Evolutionary conservation across 2,888 invertebrate genomes (phyloP), one percentile per base, ranked within the genome.

Genomic region (Micoletzkya japonica): DNA sequence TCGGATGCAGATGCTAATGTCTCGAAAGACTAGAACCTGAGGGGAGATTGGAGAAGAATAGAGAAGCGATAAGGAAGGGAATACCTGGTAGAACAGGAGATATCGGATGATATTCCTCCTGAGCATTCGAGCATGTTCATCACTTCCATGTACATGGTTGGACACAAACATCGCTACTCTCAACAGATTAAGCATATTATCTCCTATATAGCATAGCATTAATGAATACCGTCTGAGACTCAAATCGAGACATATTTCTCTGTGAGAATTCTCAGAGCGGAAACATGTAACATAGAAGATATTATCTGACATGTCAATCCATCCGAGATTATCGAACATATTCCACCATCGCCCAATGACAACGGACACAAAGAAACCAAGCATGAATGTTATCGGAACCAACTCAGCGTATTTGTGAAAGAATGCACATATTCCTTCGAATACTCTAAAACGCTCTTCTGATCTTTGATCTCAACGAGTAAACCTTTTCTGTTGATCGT

Each of bases 361-460:
- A 30, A 73, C 59, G 14, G 74, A 68, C 14, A 79, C 79, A 60
- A 77, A 79, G 72, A 79, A 79, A 30, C 79, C 79, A 37, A 79
- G 74, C 61, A 80, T 74, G 67, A 78, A 78, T 4, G 76, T 80
- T 2, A 78, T 28, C 17, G 80, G 80, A 37, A 78, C 73, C 37
- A 71, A 69, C 44, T 70, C 73, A 6, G 77, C 64, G 37, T 73
- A 73, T 24, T 63, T 64, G 54, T 81, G 68, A 37, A 64, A 64
- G 64, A 64, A 64, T 1, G 36, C 64, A 64, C 64, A 52, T 4
- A 64, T 3, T 4, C 36, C 64, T 28, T 64, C 64, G 64, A 64
- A 64, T 7, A 28, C 28, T 64, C 64, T 64, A 44, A 24, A 39
- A 30, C 6, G 30, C 30, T 26, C 28, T 3, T 4, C 26, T 28